Percentiles rank a stretch among this genome's conserved stretches.
These are phyloP conservation scores for Agriopis marginaria DNA, from an alignment of 2,888 invertebrate genomes.

Conservation along the genomic window DNA sequence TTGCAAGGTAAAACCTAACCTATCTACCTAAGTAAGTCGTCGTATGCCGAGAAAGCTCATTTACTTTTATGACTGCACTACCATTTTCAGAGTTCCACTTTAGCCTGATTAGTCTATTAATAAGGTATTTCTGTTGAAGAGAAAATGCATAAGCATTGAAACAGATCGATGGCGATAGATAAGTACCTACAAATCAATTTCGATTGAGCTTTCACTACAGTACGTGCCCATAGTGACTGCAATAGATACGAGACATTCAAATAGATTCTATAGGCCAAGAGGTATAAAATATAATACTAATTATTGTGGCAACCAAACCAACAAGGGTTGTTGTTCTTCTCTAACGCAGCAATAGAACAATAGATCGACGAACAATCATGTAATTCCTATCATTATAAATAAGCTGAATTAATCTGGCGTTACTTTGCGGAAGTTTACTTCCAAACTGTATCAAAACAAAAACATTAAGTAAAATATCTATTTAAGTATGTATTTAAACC, in stretches of 20 bases:
- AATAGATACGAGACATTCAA: background rate
- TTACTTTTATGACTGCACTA: slow-evolving; percentile 26
- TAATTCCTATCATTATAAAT: no score
- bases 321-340: no score
- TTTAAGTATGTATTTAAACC: no score
- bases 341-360: no score
- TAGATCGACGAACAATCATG: no score
- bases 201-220: slow-evolving; percentile 15
- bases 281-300: no score
- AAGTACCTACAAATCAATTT: background rate
- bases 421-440: no score
- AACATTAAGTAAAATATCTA: no score
- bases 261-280: background rate
- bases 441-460: no score
- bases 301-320: no score
- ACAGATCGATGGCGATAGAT: background rate
- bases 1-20: background rate
- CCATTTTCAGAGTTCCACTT: slow-evolving; percentile 15
- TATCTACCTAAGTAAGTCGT: background rate
- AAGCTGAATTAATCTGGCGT: no score
- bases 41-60: slow-evolving; percentile 19
- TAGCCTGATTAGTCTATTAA: slow-evolving; percentile 12
- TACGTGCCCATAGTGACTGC: background rate
- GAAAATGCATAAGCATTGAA: background rate
- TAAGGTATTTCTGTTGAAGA: slow-evolving; percentile 2